Evolutionary conservation across 2,888 invertebrate genomes (phyloP), one percentile per base, ranked within the genome.

Genomic region (Callinectes sapidus): DNA sequence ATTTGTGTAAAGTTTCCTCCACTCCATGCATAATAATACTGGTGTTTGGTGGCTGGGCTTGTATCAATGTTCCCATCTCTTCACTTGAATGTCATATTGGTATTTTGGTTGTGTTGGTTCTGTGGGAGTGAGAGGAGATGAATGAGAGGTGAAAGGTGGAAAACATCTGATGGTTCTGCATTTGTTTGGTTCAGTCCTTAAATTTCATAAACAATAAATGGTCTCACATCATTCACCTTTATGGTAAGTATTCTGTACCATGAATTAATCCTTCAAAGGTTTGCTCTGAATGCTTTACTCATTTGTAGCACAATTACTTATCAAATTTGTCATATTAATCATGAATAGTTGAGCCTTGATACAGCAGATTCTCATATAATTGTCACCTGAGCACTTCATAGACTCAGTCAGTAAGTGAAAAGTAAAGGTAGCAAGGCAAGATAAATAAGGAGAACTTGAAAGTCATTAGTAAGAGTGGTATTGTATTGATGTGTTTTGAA

Each of bases 281-380:
- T 81, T 81, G 81, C 81, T 81, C 35, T 28, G 14, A 81, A n/a
- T 81, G 81, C n/a, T 35, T 32, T 81, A 81, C 35, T 81, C 18
- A 16, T 81, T 35, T 16, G 48, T 48, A 28, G 28, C 71, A 71
- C 71, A 28, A 23, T 28, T 23, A 28, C n/a, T 28, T 71, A 8
- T 71, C 71, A 71, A 10, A 71, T n/a, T n/a, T 71, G n/a, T 61
- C 23, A 23, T 61, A 23, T 5, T 61, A 61, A 61, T 61, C 61
- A 61, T 5, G 18, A 61, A 61, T 61, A 23, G 61, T 61, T 61
- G 18, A 61, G 61, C 23, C 61, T 61, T 61, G 23, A 18, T 61
- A 61, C 61, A 5, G 2, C 23, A 61, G 23, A 61, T 23, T 61
- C 61, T 61, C 61, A 23, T 61, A 23, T 61, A 61, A 61, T 23